These are phyloP conservation scores for Zophobas atratus DNA, from an alignment of 1,140 invertebrate species.

Conservation along the genomic window DNA sequence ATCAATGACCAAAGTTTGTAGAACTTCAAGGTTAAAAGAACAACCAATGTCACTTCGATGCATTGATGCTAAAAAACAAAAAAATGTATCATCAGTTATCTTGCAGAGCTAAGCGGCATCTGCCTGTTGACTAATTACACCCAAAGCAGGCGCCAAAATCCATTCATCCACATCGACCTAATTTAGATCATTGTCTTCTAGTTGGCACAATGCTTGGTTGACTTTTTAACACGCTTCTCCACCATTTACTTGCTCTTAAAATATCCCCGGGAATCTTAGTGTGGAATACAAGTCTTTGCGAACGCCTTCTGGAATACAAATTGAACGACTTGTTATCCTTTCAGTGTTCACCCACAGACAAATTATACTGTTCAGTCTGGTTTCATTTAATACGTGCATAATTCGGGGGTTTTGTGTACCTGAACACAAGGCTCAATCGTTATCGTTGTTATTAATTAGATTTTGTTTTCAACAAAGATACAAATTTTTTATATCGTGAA, in stretches of 20 bases:
- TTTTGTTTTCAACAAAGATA: no score
- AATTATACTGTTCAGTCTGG: background rate
- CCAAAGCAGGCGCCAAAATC: background rate
- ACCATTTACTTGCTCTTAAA: background rate
- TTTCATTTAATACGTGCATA: background rate
- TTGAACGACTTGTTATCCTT: background rate
- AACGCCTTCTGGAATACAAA: conserved; percentile 11
- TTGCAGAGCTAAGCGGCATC: no score
- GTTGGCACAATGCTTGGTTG: conserved; percentile 3
- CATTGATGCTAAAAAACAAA: no score
- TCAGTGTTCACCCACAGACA: background rate
- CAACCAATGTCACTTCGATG: no score
- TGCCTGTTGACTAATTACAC: background rate
- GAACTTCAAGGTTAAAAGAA: no score
- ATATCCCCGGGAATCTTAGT: background rate
- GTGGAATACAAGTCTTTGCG: background rate
- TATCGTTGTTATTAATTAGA: no score
- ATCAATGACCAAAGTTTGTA: no score
- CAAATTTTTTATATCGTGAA: no score
- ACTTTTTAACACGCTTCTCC: background rate
- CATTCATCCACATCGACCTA: background rate
- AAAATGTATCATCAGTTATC: no score
- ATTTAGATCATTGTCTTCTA: conserved; percentile 1
- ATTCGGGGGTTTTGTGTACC: no score
- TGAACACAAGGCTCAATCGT: no score